Evolutionary conservation across 2,797 vertebrate genomes (phyloP), one percentile per base, ranked within the genome.

Genomic region (Poeciliopsis presidionis): DNA sequence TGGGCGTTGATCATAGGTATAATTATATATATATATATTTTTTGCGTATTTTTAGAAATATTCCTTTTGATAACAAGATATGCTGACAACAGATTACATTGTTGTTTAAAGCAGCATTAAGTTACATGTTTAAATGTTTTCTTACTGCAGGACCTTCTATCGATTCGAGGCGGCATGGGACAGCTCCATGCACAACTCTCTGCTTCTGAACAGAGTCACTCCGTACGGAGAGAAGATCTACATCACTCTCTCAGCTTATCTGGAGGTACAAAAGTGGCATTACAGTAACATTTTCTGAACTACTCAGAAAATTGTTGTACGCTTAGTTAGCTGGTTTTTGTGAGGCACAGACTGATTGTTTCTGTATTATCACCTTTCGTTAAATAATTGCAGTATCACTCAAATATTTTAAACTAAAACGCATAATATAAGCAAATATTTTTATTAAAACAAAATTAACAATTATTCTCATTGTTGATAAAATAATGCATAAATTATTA

Each of bases 151-250:
- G 94, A 99, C 97, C 9, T 99, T 99, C 87, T 99, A 96, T 93
- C 97, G 98, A 59, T 99, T 99, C 28, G 98, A 99, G 91, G 95
- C 97, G 0, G 98, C 98, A 0, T 99, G 98, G 98, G 98, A 99
- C 86, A 99, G 98, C 91, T 99, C 98, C 90, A 99, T 99, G 97
- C 98, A 99, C 95, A 99, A 99, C 95, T 99, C 98, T 0, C 94
- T 99, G 67, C 96, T 98, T 46, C 96, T 99, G 85, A 99, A 99
- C 93, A 96, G 98, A 25, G 98, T 99, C 88, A 99, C 98, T 55
- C 98, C 98, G 0, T 99, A 99, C 9, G 96, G 97, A 74, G 97
- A 99, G 95, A 99, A 99, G 89, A 99, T 99, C 95, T 99, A 97
- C 94, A 98, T 99, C 95, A 99, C 98, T 0, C 95, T 99, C 45